Percentiles rank a stretch among this genome's conserved stretches.
Evolutionary conservation across 1,140 invertebrate genomes (phyloP).

Genomic region (Ctenoplectra terminalis): DNA sequence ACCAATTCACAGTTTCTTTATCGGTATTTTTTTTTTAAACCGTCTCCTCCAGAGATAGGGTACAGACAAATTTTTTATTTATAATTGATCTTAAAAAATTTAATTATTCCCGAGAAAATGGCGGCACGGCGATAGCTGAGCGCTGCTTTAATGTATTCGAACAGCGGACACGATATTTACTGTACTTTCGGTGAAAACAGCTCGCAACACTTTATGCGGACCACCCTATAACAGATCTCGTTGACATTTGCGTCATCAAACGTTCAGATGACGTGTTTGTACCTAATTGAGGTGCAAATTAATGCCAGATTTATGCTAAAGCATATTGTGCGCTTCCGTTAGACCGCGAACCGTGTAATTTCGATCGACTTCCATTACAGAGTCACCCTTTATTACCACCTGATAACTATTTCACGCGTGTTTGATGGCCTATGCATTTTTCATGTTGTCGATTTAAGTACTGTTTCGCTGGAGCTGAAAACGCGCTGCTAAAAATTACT

Average conservation of each 20-base stretch:
- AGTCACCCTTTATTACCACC: neutral
- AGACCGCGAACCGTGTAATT: neutral
- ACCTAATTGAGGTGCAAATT: slow-evolving; percentile 25
- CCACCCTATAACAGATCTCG: neutral
- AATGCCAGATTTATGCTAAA: neutral
- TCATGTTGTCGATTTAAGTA: no score
- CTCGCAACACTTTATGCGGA: no score
- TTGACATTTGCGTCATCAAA: neutral
- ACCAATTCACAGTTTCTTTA: no score
- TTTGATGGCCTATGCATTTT: neutral
- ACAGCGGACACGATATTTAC: no score
- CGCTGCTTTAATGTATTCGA: no score
- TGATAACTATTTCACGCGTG: neutral
- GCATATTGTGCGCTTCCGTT: neutral
- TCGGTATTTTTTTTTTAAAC: no score
- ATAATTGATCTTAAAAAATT: no score
- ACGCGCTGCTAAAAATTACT: neutral
- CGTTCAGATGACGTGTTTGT: neutral
- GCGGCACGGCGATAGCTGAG: no score
- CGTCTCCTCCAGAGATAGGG: no score
- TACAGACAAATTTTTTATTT: no score
- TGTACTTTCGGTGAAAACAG: no score
- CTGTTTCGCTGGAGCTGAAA: neutral
- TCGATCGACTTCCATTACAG: slow-evolving; percentile 2
- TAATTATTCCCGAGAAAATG: no score